Base-by-base conservation (phyloP, 2,797 vertebrate species). In the Coluber constrictor region DNA sequence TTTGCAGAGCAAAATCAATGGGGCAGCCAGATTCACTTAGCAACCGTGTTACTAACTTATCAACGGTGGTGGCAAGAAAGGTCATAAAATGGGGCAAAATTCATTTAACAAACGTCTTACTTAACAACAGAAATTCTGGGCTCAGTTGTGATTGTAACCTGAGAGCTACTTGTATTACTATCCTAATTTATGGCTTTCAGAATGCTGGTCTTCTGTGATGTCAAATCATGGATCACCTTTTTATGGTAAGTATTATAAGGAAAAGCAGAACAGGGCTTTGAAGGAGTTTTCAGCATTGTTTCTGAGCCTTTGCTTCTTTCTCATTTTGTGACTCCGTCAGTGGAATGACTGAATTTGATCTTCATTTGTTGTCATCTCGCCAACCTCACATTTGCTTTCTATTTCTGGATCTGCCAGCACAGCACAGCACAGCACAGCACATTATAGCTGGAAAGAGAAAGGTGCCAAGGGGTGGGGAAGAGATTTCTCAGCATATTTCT, bases 311-410 rank as follows among this genome's bases (percentile, higher is more conserved):
- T 59, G 25, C 56, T 51, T 59, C 23, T 86, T 59, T 91, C 90
- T 60, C 87, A 91, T 32, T 91, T 32, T 93, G 93, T 91, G 93
- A 93, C 88, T 94, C 88, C 54, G 74, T 86, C n/a, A 43, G 59
- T 93, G 93, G 93, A 93, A 90, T 83, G 89, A 43, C 91, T 94
- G 83, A 55, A 90, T 90, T 91, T 89, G 87, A 93, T 93, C 57
- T 43, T 89, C 59, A 9, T 13, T 88, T 88, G 47, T 90, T 93
- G 91, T 90, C n/a, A 12, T 90, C 66, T 66, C 13, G 94, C 94
- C 94, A 93, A 83, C 9, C 20, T 70, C 92, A 90, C 93, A 94
- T 95, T 94, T 95, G 94, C 92, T 95, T 93, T 93, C 92, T 60
- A 91, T 94, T 95, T 95, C 91, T 63, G 88, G 79, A 95, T 89